Evolutionary conservation across 1,140 invertebrate genomes (phyloP), one percentile per base, ranked within the genome.

Genomic region (Physella acuta): DNA sequence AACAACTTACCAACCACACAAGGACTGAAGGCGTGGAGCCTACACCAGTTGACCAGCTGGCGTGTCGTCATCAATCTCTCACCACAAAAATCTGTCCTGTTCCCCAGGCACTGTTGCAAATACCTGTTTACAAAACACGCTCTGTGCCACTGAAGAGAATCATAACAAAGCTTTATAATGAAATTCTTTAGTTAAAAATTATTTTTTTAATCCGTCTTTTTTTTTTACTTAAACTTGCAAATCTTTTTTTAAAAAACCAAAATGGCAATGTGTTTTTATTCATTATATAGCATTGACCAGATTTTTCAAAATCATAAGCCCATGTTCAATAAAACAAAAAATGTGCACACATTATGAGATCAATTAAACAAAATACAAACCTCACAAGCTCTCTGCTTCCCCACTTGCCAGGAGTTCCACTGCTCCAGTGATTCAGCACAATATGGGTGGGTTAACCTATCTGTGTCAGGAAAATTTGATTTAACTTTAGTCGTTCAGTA

Each of bases 401-500:
- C 62, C 30, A 64, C 3, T 20, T 39, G 24, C 62, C 62, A 64
- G 1, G 62, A 30, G 2, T 31, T 51, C 62, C 62, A 64, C 33
- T 64, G 44, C 26, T 52, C 44, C 2, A 64, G 39, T 20, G 62
- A 64, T 31, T 64, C 30, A 16, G 62, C 62, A 64, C 62, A 64
- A 34, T 64, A 64, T 28, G 62, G 62, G 24, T 64, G 62, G 24
- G 62, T 64, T 20, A 64, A 30, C 24, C 52, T 64, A 28, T 64
- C 62, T 64, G 49, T 14, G 28, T 14, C 24, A 55, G 20, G 53
- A 55, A 5, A 55, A 30, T n/a, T n/a, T n/a, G n/a, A n/a, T n/a
- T n/a, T n/a, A n/a, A n/a, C n/a, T n/a, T n/a, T n/a, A n/a, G n/a
- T n/a, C n/a, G n/a, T n/a, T n/a, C n/a, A n/a, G n/a, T n/a, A n/a